These are phyloP conservation scores for Grallaria varia DNA, from an alignment of 2,113 vertebrate species.

Conservation along the genomic window DNA sequence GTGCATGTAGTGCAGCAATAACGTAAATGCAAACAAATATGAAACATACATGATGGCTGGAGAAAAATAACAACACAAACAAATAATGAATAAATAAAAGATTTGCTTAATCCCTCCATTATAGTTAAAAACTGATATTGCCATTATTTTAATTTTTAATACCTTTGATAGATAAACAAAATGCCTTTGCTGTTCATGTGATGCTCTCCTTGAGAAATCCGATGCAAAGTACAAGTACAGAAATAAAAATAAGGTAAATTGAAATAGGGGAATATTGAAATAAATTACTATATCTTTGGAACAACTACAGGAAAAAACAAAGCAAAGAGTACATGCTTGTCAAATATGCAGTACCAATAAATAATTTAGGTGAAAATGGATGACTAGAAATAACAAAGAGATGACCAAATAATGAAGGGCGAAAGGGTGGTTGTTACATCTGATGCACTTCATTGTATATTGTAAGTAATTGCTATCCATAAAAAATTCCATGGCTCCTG, in stretches of 20 bases:
- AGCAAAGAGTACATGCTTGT: constrained; percentile 56
- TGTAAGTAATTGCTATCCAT: constrained; percentile 76
- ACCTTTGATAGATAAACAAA: background rate
- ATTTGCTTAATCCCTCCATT: background rate
- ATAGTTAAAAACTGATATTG: background rate
- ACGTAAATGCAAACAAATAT: background rate
- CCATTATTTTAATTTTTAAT: background rate
- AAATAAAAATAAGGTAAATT: constrained; percentile 24
- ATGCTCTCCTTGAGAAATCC: constrained; percentile 15
- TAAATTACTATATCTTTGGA: constrained; percentile 40
- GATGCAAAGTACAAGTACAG: constrained; percentile 12
- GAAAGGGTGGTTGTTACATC: constrained; percentile 76
- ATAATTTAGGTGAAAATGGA: constrained; percentile 70
- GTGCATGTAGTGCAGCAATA: background rate
- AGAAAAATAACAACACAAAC: background rate
- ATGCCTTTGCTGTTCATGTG: background rate
- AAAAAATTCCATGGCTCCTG: constrained; percentile 76
- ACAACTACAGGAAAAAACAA: constrained; percentile 51
- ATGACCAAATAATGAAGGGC: constrained; percentile 74
- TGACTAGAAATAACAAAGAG: constrained; percentile 65
- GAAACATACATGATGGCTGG: background rate
- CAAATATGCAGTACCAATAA: constrained; percentile 68
- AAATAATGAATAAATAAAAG: background rate
- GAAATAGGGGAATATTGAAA: constrained; percentile 39
- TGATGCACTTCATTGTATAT: constrained; percentile 74